phyloP scores from a whole-genome alignment of 2,888 invertebrate species.

The Hydriomena furcata region DNA sequence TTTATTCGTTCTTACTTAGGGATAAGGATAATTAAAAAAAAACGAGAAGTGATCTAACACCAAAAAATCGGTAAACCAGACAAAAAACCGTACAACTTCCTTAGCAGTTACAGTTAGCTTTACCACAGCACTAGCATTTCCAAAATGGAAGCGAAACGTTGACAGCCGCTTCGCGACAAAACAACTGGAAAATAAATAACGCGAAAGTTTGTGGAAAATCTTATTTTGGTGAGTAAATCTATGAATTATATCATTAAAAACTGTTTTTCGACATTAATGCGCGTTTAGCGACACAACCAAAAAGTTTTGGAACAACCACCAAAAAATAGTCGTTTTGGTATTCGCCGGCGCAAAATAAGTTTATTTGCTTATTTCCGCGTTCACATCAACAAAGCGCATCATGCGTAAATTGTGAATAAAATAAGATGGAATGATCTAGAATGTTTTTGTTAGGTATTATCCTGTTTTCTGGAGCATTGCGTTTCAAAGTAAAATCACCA shows the following conservation, averaged over 20 bases:
- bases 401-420: conserved; percentile 46
- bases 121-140: conserved; percentile 58
- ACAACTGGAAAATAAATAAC: conserved; percentile 76
- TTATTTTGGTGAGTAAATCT: conserved; percentile 66
- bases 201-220: conserved; percentile 59
- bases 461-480: too few species aligned
- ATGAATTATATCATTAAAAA: conserved; percentile 28
- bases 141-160: conserved; percentile 79
- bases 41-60: too few species aligned
- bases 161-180: conserved; percentile 71
- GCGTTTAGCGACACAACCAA: background rate
- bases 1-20: too few species aligned
- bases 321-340: conserved; percentile 48
- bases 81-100: background rate
- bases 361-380: conserved; percentile 43
- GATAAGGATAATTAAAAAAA: too few species aligned
- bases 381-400: conserved; percentile 41
- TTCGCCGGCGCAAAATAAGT: conserved; percentile 46
- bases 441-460: conserved; percentile 47
- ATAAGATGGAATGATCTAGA: conserved; percentile 36
- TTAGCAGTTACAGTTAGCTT: background rate
- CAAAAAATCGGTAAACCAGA: background rate
- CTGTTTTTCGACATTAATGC: background rate
- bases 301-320: conserved; percentile 34
- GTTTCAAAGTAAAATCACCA: background rate